Evolutionary conservation across 2,888 invertebrate genomes (phyloP), one percentile per base, ranked within the genome.

Genomic region (Acheta domesticus): DNA sequence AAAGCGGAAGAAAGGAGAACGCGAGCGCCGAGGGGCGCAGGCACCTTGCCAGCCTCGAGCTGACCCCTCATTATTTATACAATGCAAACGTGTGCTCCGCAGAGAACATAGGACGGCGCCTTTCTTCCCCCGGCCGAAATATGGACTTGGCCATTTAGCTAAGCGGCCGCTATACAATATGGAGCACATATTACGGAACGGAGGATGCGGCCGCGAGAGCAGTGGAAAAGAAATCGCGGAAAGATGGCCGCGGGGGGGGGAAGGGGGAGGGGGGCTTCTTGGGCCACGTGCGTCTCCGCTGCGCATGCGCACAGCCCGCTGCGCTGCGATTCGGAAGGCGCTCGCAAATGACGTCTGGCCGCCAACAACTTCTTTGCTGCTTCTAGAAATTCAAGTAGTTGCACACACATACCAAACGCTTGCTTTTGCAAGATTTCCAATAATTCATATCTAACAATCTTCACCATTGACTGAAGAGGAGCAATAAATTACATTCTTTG

Each of bases 41-140:
- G 79, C 79, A 79, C 11, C 20, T 50, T 77, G 80, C 80, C 80
- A 80, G 77, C 48, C 36, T 36, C 62, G 78, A 80, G 77, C 49
- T 78, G 80, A 80, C 80, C 80, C 80, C 77, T 74, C 74, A 80
- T 80, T 80, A 80, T 79, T 80, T 80, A 80, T 80, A 80, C 80
- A 80, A 80, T 79, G 80, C 80, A 77, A 80, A 79, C 80, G 80
- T 80, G 80, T 80, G 80, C 79, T 80, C 77, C 48, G 16, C 75
- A 62, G 49, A 74, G 80, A 80, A 74, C 78, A 76, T 48, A 74
- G 77, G 62, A 62, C 62, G 1, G 14, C n/a, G 62, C 62, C 16
- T n/a, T 62, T n/a, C 62, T 19, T n/a, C 62, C 62, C 62, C n/a
- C 62, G 62, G 62, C 78, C 75, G 77, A 80, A 80, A 80, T 80